Base-by-base conservation (phyloP, 1,140 invertebrate genomes). In the Drosophila triauraria region DNA sequence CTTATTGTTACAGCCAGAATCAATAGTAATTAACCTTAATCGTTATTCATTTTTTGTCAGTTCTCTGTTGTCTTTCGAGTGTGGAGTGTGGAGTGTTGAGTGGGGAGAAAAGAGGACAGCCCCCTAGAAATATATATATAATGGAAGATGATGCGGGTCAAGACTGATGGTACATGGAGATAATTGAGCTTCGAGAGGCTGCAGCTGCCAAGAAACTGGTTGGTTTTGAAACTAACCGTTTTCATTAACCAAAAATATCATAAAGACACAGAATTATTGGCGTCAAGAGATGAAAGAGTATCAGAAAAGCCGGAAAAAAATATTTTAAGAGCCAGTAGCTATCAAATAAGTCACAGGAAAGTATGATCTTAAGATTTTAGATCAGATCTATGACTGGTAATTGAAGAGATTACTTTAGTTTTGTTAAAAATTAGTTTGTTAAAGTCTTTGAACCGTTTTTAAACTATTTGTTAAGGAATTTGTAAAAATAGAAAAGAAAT, bases 1-100 rank as follows among this genome's bases (percentile, higher is more conserved):
- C 70, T 74, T 38, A 60, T 61, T 54, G 70, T 82, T 61, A 65
- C 78, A 70, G 54, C 43, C 76, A 87, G 86, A 88, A 90, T 88
- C 84, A 88, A 88, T 88, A 88, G 84, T 88, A 88, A 88, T 88
- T 88, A 88, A 84, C 84, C 84, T 69, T 90, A 88, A 84, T 88
- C 84, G 85, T 78, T 78, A 70, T 68, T 60, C 61, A 78, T 48
- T 78, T 78, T 69, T 68, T 44, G 68, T 61, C 56, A 53, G 47
- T 43, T 61, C 30, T 71, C 38, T 74, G 54, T 60, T 74, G 62
- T 62, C 50, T 54, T 63, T 61, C 78, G 62, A 82, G 65, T 69
- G 57, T 56, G 20, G 62, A 82, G 65, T 69, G 57, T 56, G 20
- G 64, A 65, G 65, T 69, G 57, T 59, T 32, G 64, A 65, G 65